Evolutionary conservation across 2,797 vertebrate species (phyloP), one percentile per base, ranked within the genome.

Genomic region (Manis javanica): DNA sequence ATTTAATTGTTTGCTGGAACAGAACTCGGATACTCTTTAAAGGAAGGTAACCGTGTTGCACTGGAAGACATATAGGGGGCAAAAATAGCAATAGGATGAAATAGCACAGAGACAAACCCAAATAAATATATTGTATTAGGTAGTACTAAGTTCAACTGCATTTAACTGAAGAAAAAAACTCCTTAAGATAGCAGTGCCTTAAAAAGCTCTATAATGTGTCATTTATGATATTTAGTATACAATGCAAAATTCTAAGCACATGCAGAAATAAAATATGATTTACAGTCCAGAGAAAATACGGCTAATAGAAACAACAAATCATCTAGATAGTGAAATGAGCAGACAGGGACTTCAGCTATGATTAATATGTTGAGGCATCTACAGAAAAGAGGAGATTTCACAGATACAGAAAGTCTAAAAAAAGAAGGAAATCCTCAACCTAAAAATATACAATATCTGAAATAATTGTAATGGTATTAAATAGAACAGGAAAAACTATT

Each of bases 201-300:
- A 71, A 91, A 81, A 69, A 63, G 5, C 31, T 84, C 55, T 39
- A 18, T 24, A 83, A 5, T 13, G 2, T 64, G 57, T 49, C 11
- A 18, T 59, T 49, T 57, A 15, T 2, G 46, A 46, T 10, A 3
- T 63, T 81, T 55, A 82, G 10, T 61, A 21, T 69, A 69, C 3
- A 78, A n/a, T 51, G 53, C 8, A 53, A 87, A 37, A 29, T n/a
- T 93, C 18, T 78, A 84, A 19, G 29, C 0, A 24, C 29, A 71
- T 6, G 29, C 31, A 92, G 31, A 75, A 87, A 75, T 5, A 69
- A 94, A 59, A 8, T 72, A 21, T 71, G 63, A 72, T 31, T 90
- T 18, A 53, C 15, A 82, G 31, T 90, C 26, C 83, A 77, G 68
- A 89, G 61, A 79, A 97, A 96, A 42, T 72, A 49, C 19, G n/a